Percentiles rank a stretch among this genome's conserved stretches.
These are phyloP conservation scores for Euspilapteryx auroguttella DNA, from an alignment of 2,888 invertebrate genomes.

Conservation along the genomic window DNA sequence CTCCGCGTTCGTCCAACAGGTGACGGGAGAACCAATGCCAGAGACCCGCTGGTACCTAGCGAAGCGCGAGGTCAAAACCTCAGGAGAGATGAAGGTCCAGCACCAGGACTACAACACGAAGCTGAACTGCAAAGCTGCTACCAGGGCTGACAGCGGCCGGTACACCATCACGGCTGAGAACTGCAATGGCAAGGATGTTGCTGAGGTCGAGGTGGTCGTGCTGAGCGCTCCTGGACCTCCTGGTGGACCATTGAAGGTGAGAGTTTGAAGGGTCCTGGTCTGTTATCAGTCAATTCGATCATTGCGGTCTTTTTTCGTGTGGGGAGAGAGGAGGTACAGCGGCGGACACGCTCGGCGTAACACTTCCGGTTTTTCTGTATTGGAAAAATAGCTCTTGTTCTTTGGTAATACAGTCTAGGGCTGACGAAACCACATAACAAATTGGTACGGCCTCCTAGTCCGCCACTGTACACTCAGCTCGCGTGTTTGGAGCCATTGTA, in stretches of 20 bases:
- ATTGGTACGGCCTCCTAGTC: too few relatives aligned
- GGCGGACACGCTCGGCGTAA: too few relatives aligned
- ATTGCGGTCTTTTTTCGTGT: too few relatives aligned
- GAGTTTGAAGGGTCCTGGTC: neutral
- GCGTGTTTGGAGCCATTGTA: too few relatives aligned
- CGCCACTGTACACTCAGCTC: too few relatives aligned
- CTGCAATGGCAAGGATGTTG: constrained; percentile 90
- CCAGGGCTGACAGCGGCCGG: constrained; percentile 84
- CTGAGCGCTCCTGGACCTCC: constrained; percentile 89
- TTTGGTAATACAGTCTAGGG: too few relatives aligned
- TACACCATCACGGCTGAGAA: constrained; percentile 94
- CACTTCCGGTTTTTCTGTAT: too few relatives aligned
- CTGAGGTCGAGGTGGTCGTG: constrained; percentile 89
- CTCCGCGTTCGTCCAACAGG: constrained; percentile 25
- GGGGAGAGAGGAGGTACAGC: too few relatives aligned
- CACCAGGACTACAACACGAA: constrained; percentile 87
- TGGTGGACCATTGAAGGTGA: constrained; percentile 86
- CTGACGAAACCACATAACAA: too few relatives aligned
- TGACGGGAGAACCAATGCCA: constrained; percentile 91
- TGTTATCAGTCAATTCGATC: too few relatives aligned
- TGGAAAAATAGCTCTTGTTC: too few relatives aligned
- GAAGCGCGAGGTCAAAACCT: constrained; percentile 74
- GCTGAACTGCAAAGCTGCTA: constrained; percentile 75
- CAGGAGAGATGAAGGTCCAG: constrained; percentile 76
- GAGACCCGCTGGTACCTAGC: constrained; percentile 89